Evolutionary conservation across 2,888 invertebrate genomes (phyloP).

Genomic region (Rambutsinella grinnellia): DNA sequence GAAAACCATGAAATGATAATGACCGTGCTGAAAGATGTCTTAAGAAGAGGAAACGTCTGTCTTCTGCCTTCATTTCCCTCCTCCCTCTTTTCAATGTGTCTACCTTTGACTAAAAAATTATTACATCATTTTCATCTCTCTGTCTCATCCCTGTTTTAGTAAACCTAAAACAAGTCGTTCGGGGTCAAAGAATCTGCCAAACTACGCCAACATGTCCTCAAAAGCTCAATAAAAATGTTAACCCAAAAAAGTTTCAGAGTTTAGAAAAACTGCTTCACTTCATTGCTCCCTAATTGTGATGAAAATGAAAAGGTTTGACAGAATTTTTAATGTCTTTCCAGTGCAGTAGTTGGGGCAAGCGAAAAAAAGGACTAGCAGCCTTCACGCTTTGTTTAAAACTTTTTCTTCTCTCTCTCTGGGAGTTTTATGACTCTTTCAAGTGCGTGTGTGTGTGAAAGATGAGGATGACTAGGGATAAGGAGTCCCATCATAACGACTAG

Average conservation of each 20-base stretch:
- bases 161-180: no score
- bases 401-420: slow-evolving; percentile 30
- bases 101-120: no score
- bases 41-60: slow-evolving; percentile 31
- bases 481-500: slow-evolving; percentile 1
- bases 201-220: slow-evolving; percentile 3
- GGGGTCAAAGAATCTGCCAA: no score
- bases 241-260: no score
- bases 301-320: slow-evolving; percentile 26
- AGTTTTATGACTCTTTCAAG: slow-evolving; percentile 36
- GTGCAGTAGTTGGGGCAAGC: slow-evolving; percentile 13
- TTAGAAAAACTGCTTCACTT: slow-evolving; percentile 29
- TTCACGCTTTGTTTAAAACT: slow-evolving; percentile 29
- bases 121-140: no score
- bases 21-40: slow-evolving; percentile 5
- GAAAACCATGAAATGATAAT: slow-evolving; percentile 15
- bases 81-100: no score
- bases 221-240: slow-evolving; percentile 38
- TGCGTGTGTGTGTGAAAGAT: background rate
- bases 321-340: slow-evolving; percentile 30
- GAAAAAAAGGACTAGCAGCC: slow-evolving; percentile 5
- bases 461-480: no score
- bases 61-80: background rate
- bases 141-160: no score
- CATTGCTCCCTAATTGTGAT: slow-evolving; percentile 5